phyloP scores from a whole-genome alignment of 2,888 invertebrate species.

The Phaedon cochleariae region DNA sequence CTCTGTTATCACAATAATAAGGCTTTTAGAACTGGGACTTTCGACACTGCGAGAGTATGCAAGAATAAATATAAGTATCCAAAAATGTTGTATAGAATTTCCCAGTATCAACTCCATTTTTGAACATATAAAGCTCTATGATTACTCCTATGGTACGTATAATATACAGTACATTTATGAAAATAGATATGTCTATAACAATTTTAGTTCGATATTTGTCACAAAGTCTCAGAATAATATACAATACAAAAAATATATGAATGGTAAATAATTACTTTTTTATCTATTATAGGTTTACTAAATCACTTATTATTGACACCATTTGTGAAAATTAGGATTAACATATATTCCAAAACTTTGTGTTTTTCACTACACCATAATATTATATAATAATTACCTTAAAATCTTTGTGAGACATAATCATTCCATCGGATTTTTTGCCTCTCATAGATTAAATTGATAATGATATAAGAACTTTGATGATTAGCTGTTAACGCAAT shows the following conservation, averaged over 20 bases:
- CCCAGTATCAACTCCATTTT: not conserved
- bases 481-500: not conserved
- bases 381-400: constrained; percentile 1
- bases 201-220: not conserved
- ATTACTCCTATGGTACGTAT: not conserved
- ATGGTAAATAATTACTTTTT: too few species aligned
- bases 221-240: not conserved
- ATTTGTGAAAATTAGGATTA: not conserved
- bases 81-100: not conserved
- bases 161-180: constrained; percentile 1
- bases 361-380: not conserved
- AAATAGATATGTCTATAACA: constrained; percentile 24
- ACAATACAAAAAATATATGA: not conserved
- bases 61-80: not conserved
- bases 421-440: not conserved
- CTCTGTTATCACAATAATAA: constrained; percentile 2
- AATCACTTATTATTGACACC: too few species aligned
- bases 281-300: too few species aligned
- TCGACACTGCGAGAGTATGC: not conserved
- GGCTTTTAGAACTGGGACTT: not conserved
- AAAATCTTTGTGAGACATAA: not conserved
- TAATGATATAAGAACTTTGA: not conserved
- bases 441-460: not conserved
- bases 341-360: not conserved
- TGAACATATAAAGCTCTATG: not conserved